Evolutionary conservation across 2,797 vertebrate genomes (phyloP), one percentile per base, ranked within the genome.

Genomic region (Phoebastria nigripes): DNA sequence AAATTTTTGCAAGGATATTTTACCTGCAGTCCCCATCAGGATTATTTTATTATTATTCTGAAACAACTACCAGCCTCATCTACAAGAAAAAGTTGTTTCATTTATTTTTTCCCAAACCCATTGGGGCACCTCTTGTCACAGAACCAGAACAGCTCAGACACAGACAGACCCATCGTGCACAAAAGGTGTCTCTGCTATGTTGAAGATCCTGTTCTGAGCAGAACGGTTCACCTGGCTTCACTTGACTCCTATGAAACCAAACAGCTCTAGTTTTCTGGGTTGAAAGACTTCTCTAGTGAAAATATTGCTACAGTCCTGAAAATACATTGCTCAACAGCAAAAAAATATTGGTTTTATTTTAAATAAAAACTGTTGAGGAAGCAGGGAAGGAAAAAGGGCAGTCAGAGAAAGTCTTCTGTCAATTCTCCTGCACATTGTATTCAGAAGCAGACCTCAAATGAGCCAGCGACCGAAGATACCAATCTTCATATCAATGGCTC

Each of bases 401-500:
- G 20, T 21, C 62, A 83, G 41, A 71, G 66, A 39, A 77, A 84
- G 41, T 15, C 37, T 33, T 35, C 95, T 83, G n/a, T 37, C 39
- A 37, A 1, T 85, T 71, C 59, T 74, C 31, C 63, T 35, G 29
- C 81, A 52, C 31, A 8, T 4, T 33, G 46, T 28, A 70, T 89
- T 91, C 76, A 85, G 52, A 87, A 90, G 61, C 33, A 85, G 52
- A 89, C 12, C 59, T 65, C 62, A 90, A 87, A 63, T 5, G 28
- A 86, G 93, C 46, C 69, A 83, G 46, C 3, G 1, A 88, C 63
- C 6, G 28, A 78, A 73, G 96, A 96, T 89, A 94, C 0, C 9
- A 39, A 87, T 96, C 95, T 93, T 90, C 9, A 0, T 12, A 92
- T 95, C 96, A 96, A 92, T 91, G 83, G 83, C 63, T 92, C 90